Conservation (phyloP, 2,797 vertebrate genomes). For the Lophius americanus region DNA sequence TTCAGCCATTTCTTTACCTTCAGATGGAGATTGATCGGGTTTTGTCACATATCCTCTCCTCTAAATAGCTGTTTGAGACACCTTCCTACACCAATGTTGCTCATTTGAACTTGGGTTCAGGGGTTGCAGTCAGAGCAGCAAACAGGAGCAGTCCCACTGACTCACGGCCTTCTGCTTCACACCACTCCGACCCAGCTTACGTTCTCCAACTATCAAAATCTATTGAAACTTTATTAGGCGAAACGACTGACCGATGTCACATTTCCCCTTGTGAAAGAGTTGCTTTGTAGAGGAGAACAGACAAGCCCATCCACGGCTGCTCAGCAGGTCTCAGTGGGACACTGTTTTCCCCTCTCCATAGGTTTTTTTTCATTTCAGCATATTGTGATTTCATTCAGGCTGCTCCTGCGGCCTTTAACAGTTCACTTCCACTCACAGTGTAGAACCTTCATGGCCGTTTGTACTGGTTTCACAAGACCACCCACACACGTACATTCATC, state of each 20-base stretch:
- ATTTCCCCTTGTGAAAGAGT: constrained; percentile 78
- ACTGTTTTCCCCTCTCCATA: constrained; percentile 39
- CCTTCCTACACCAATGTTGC: constrained; percentile 11
- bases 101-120: constrained; percentile 28
- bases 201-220: constrained; percentile 78
- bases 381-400: constrained; percentile 96
- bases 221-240: constrained; percentile 83
- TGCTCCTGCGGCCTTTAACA: constrained; percentile 93
- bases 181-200: constrained; percentile 46
- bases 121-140: constrained; percentile 15
- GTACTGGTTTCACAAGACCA: constrained; percentile 86
- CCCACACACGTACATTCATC: constrained; percentile 86
- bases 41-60: constrained; percentile 12
- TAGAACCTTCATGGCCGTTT: constrained; percentile 82
- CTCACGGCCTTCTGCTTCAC: constrained; percentile 44
- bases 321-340: constrained; percentile 60
- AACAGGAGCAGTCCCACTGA: constrained; percentile 37
- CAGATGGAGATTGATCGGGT: constrained; percentile 10
- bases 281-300: constrained; percentile 74
- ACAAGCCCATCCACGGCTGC: constrained; percentile 60
- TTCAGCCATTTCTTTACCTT: neutral
- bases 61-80: constrained; percentile 27
- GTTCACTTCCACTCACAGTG: constrained; percentile 90
- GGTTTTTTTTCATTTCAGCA: constrained; percentile 63
- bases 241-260: constrained; percentile 60